Evolutionary conservation across 1,140 invertebrate genomes (phyloP), one percentile per base, ranked within the genome.

Genomic region (Zophobas atratus): DNA sequence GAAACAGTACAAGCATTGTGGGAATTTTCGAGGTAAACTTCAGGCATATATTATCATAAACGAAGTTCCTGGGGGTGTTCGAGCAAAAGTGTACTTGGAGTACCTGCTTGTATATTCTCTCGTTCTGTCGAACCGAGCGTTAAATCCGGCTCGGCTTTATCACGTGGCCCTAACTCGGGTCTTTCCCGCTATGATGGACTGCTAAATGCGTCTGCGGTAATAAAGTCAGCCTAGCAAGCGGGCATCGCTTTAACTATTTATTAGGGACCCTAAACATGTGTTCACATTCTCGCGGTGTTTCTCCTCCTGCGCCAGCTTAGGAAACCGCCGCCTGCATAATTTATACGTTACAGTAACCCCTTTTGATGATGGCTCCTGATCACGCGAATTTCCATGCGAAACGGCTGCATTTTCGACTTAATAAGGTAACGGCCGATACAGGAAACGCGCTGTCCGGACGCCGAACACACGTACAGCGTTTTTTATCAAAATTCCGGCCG

Each of bases 301-400:
- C 43, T 46, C 43, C 43, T 46, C 43, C 43, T 3, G 8, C 8
- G 43, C 43, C 3, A 8, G 43, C 43, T 46, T 8, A 46, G 43
- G 43, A 46, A 46, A 46, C 43, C 3, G 3, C 3, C 43, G 3
- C 3, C 43, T 46, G 43, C 43, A 46, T 57, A 57, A 57, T 57
- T 57, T 57, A 57, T 57, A 36, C 1, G 55, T 57, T 46, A 46
- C 43, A 46, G 20, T 57, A 57, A 57, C 55, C 55, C 55, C 55
- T 57, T 57, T 57, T 6, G 55, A 6, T 6, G 55, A 57, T 35
- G 55, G 55, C 6, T 6, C 4, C 0, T 35, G 55, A 57, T 57
- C 32, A 46, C 43, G 43, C 55, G 32, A 57, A 57, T 57, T 57
- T 57, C 33, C 55, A 57, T 57, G 55, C 55, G 55, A 57, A 33